phyloP scores from a whole-genome alignment of 2,888 invertebrate genomes.

The Lordiphosa fenestrarum region DNA sequence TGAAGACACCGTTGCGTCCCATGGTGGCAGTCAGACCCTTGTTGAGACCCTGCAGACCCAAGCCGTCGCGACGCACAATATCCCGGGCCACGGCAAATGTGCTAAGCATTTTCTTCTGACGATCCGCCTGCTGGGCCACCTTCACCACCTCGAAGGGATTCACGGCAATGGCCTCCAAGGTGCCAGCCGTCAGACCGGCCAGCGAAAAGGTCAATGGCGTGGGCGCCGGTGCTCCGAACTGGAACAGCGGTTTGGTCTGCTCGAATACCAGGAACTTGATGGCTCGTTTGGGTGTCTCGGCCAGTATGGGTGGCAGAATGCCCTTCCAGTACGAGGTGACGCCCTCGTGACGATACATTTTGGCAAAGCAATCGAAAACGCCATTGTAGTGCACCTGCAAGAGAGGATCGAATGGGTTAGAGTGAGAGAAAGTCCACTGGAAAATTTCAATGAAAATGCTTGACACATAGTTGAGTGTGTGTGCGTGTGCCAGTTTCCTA shows the following conservation, averaged over 20 bases:
- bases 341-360: constrained; percentile 94
- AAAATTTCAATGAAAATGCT: neutral
- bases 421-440: neutral
- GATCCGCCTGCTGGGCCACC: constrained; percentile 91
- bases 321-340: constrained; percentile 94
- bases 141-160: constrained; percentile 98
- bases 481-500: neutral
- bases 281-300: constrained; percentile 96
- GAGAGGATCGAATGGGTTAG: neutral
- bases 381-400: constrained; percentile 85
- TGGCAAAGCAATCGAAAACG: constrained; percentile 91
- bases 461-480: too few species aligned
- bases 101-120: constrained; percentile 84
- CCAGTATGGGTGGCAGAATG: constrained; percentile 94
- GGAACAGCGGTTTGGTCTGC: constrained; percentile 92
- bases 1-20: constrained; percentile 93
- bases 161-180: constrained; percentile 94
- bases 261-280: constrained; percentile 97
- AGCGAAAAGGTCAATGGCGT: constrained; percentile 93
- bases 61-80: constrained; percentile 88
- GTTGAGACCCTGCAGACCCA: constrained; percentile 90
- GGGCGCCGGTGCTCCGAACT: constrained; percentile 88
- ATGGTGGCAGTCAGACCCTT: constrained; percentile 95
- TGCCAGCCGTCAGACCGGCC: constrained; percentile 93
- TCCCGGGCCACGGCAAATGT: constrained; percentile 90